Conservation (phyloP, 2,113 vertebrate genomes). For the Cepphus grylle region DNA sequence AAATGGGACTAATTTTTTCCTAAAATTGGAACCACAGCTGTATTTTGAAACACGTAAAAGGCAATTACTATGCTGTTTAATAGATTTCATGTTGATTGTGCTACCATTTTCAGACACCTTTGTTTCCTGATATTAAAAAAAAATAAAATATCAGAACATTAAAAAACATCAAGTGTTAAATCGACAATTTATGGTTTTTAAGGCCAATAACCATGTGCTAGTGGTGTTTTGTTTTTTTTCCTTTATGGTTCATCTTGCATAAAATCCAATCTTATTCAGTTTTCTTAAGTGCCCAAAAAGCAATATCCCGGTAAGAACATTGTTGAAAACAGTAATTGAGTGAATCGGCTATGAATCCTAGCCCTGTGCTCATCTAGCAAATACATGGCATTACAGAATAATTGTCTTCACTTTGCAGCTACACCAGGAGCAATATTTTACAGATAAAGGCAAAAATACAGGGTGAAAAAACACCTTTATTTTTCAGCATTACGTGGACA, state of each 20-base stretch:
- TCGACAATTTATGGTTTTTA: not conserved
- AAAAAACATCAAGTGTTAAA: slow-evolving; percentile 4
- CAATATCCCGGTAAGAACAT: slow-evolving; percentile 46
- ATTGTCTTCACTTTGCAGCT: slow-evolving; percentile 43
- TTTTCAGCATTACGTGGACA: slow-evolving; percentile 15
- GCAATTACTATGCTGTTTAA: not conserved
- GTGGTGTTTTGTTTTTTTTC: not conserved
- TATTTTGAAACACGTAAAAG: slow-evolving; percentile 2
- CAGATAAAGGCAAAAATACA: not conserved
- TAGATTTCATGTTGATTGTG: not conserved
- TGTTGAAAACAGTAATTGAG: slow-evolving; percentile 64
- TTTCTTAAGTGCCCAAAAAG: slow-evolving; percentile 49
- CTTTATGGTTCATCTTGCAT: slow-evolving; percentile 35
- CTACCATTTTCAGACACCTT: not conserved
- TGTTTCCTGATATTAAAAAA: not conserved
- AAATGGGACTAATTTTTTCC: not conserved
- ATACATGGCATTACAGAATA: slow-evolving; percentile 57
- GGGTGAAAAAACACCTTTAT: not conserved
- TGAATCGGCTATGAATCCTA: slow-evolving; percentile 51
- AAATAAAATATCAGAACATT: not conserved
- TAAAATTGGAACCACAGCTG: not conserved
- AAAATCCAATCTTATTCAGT: slow-evolving; percentile 50
- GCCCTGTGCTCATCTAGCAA: slow-evolving; percentile 30
- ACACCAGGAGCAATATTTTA: slow-evolving; percentile 28
- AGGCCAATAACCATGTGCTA: not conserved